These are phyloP conservation scores for Troides oblongomaculatus DNA, from an alignment of 2,888 invertebrate genomes.

Conservation along the genomic window DNA sequence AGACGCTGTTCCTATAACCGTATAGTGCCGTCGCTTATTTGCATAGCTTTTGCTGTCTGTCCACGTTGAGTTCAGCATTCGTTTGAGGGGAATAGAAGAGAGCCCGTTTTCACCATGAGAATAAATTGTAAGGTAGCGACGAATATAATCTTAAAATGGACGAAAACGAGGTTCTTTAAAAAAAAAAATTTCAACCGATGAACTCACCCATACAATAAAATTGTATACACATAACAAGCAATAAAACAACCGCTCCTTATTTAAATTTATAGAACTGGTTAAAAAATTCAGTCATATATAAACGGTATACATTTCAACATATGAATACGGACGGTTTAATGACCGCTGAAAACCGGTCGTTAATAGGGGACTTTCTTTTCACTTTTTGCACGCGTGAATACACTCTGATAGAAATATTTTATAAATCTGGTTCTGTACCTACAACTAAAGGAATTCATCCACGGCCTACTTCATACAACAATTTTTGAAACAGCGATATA, in stretches of 20 bases:
- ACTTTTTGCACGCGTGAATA: conserved; percentile 39
- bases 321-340: conserved; percentile 34
- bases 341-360: conserved; percentile 35
- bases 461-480: not conserved
- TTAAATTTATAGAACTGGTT: conserved; percentile 29
- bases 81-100: too few relatives aligned
- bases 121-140: too few relatives aligned
- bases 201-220: conserved; percentile 15
- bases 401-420: conserved; percentile 17
- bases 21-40: too few relatives aligned
- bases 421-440: not conserved
- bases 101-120: too few relatives aligned
- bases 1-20: too few relatives aligned
- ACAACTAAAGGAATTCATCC: not conserved
- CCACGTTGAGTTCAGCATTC: too few relatives aligned
- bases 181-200: not conserved
- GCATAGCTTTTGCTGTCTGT: too few relatives aligned
- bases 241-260: conserved; percentile 29
- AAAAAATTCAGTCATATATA: conserved; percentile 28
- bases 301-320: conserved; percentile 31
- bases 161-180: not conserved
- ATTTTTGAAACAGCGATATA: not conserved
- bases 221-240: conserved; percentile 17
- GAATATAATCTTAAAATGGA: not conserved
- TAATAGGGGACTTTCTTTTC: conserved; percentile 36